Evolutionary conservation across 2,113 vertebrate genomes (phyloP).

Genomic region (Symphodus melops): DNA sequence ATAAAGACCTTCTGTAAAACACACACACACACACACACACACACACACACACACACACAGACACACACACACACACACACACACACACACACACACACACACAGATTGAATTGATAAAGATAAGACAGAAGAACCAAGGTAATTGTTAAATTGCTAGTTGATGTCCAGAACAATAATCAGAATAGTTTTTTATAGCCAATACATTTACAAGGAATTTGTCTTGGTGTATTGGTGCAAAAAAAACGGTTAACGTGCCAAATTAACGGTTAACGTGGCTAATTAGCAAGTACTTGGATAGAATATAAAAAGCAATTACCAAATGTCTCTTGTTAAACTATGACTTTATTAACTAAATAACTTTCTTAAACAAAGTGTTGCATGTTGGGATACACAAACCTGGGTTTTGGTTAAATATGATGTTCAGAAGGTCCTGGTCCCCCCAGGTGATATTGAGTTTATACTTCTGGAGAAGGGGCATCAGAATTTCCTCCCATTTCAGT

Average conservation of each 20-base stretch:
- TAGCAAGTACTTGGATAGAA: no score
- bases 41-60: slow-evolving; percentile 84
- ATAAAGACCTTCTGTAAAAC: slow-evolving; percentile 89
- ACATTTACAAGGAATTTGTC: no score
- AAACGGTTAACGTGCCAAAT: no score
- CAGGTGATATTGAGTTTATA: slow-evolving; percentile 98
- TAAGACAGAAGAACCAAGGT: background rate
- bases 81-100: background rate
- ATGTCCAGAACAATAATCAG: slow-evolving; percentile 4
- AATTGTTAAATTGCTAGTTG: background rate
- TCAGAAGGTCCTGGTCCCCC: slow-evolving; percentile 98
- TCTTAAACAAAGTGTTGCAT: background rate
- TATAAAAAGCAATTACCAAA: no score
- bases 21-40: background rate
- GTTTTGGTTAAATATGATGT: slow-evolving; percentile 97
- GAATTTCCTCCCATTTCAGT: slow-evolving; percentile 91
- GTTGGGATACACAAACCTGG: slow-evolving; percentile 84
- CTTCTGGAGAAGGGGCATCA: slow-evolving; percentile 95
- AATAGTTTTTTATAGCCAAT: no score
- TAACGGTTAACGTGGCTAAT: no score
- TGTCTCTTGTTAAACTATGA: background rate
- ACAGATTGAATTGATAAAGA: background rate
- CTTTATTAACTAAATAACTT: background rate
- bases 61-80: slow-evolving; percentile 44
- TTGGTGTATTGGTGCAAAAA: no score